Evolutionary conservation across 2,797 vertebrate species (phyloP), one percentile per base, ranked within the genome.

Genomic region (Crocidura indochinensis): DNA sequence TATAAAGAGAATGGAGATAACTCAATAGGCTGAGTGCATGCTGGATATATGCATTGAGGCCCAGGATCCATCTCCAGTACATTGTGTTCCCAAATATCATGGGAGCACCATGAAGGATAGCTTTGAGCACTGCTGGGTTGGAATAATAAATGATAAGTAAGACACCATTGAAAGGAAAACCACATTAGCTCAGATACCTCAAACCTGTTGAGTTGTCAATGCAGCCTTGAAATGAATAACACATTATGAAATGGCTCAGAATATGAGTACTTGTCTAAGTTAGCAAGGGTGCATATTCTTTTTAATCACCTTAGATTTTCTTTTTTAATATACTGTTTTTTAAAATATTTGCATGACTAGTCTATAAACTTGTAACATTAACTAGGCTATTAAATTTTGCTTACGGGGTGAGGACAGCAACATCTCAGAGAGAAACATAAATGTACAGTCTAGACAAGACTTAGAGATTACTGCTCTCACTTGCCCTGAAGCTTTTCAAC

Each of bases 211-310:
- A 77, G 27, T 82, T 91, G 62, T 20, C 68, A 71, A 29, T 49
- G n/a, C 29, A 72, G 84, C 22, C 82, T 79, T 95, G 88, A 71
- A 87, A 76, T 88, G 67, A 84, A 91, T 62, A 8, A 29, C 27
- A 82, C 65, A 62, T 76, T 27, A 53, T 69, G 20, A 87, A 1
- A 24, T n/a, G 51, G 20, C 26, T 80, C 67, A 87, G 22, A 91
- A 79, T 1, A 2, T 65, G 82, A 83, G 44, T 81, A 77, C 60
- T 69, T 9, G 53, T 93, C 15, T 81, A 53, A 73, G 47, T 84
- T 83, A 22, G 47, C 47, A 12, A 1, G 71, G 26, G 47, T 22
- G 29, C 74, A 84, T 72, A 20, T 10, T 78, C 80, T 90, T 87
- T 81, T 84, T 44, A 64, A 80, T 8, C 38, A 77, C 15, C 10